A percentile compares a stretch with the other conserved stretches of the same genome.
phyloP scores from a whole-genome alignment of 2,113 vertebrate genomes.

The Nipponia nippon region DNA sequence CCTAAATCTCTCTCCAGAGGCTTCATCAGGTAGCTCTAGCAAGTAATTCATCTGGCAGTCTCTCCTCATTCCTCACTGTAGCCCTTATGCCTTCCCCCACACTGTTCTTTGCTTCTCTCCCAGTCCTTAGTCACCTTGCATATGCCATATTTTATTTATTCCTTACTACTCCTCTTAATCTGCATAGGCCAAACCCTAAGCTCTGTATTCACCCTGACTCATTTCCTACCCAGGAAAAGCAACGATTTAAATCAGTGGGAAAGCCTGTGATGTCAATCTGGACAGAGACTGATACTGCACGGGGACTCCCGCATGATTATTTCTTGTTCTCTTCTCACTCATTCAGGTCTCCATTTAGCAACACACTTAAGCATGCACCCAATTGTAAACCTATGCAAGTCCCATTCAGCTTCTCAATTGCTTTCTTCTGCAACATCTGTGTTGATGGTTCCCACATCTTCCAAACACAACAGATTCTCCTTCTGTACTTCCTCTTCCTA shows the following conservation, averaged over 20 bases:
- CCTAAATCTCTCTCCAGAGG: background rate
- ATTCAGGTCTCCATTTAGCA: conserved; percentile 30
- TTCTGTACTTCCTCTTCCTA: background rate
- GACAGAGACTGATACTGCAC: background rate
- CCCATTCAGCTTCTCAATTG: background rate
- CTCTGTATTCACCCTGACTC: conserved; percentile 42
- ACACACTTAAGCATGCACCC: background rate
- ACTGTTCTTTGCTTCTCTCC: background rate
- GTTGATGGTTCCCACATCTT: conserved; percentile 50
- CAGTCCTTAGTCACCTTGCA: conserved; percentile 13
- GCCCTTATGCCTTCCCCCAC: background rate
- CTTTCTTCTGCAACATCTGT: conserved; percentile 47
- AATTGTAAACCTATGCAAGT: conserved; percentile 20
- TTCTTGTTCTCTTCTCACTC: background rate
- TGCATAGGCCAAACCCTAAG: conserved; percentile 24
- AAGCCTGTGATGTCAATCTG: conserved; percentile 38
- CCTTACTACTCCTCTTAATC: conserved; percentile 3
- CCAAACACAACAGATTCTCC: conserved; percentile 49
- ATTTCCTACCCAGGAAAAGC: conserved; percentile 44
- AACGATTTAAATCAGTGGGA: background rate
- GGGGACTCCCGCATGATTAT: background rate
- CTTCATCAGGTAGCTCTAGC: background rate
- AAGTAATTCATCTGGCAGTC: background rate
- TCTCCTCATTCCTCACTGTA: background rate
- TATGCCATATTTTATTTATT: conserved; percentile 9